A percentile compares a stretch with the other conserved stretches of the same genome.
phyloP scores from a whole-genome alignment of 2,797 vertebrate species.

The Chelon labrosus region DNA sequence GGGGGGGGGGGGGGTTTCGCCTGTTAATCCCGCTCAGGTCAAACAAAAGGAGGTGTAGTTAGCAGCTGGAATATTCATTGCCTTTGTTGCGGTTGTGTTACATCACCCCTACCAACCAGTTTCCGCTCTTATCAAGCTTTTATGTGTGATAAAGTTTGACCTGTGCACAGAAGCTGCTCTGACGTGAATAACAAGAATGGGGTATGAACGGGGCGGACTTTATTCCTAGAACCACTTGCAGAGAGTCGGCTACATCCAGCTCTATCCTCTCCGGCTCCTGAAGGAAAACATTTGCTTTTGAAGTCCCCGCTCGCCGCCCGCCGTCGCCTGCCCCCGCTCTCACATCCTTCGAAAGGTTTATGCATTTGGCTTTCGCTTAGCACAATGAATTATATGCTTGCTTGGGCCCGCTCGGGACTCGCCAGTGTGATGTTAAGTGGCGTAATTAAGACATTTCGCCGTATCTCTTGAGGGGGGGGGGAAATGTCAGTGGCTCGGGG shows the following conservation, averaged over 20 bases:
- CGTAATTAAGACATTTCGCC: constrained; percentile 81
- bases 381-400: constrained; percentile 79
- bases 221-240: constrained; percentile 1
- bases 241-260: too few species aligned
- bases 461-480: constrained; percentile 61
- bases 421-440: constrained; percentile 79
- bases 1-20: constrained; percentile 5
- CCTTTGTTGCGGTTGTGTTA: constrained; percentile 65
- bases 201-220: too few species aligned
- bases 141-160: constrained; percentile 39
- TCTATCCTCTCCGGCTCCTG: constrained; percentile 28
- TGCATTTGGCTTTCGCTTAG: constrained; percentile 68
- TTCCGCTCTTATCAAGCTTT: constrained; percentile 54
- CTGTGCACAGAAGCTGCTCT: neutral
- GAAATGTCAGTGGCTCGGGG: constrained; percentile 70
- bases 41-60: constrained; percentile 26
- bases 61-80: constrained; percentile 41
- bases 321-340: constrained; percentile 10
- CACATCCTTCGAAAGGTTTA: constrained; percentile 65
- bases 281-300: constrained; percentile 70
- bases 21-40: constrained; percentile 18
- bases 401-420: constrained; percentile 72
- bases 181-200: too few species aligned
- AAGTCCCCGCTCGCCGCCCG: constrained; percentile 52
- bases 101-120: constrained; percentile 60